Conservation (phyloP, 92 coral and sea anemone genomes). For the Ricordea florida region DNA sequence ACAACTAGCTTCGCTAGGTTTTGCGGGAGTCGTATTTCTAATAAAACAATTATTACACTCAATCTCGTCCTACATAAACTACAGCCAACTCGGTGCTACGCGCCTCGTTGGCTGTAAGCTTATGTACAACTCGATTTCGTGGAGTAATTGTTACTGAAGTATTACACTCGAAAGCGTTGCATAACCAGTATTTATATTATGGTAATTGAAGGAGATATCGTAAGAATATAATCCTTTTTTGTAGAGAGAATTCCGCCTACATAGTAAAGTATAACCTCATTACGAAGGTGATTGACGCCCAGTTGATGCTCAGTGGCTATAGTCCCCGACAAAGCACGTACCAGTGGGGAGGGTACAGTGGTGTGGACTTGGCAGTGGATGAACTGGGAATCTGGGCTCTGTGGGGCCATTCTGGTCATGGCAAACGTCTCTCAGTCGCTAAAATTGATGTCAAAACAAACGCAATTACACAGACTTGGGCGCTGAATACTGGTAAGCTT, state of each 20-base stretch:
- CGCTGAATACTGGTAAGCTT: background rate
- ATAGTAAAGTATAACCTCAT: background rate
- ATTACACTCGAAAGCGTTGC: too few relatives aligned
- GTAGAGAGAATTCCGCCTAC: background rate
- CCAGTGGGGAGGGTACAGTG: conserved; percentile 26
- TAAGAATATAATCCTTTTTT: too few relatives aligned
- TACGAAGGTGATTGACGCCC: background rate
- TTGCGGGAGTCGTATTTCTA: too few relatives aligned
- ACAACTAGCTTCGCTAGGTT: too few relatives aligned
- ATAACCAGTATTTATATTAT: too few relatives aligned
- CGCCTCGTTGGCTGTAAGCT: too few relatives aligned
- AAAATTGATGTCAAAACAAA: conserved; percentile 13
- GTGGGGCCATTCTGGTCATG: background rate
- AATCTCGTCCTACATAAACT: too few relatives aligned
- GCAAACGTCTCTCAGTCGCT: background rate
- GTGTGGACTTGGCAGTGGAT: conserved; percentile 34
- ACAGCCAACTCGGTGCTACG: too few relatives aligned
- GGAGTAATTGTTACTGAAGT: too few relatives aligned
- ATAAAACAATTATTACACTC: too few relatives aligned
- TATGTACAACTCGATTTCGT: too few relatives aligned
- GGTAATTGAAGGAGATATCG: too few relatives aligned
- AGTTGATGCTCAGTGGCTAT: background rate
- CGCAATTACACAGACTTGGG: background rate
- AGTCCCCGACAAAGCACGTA: background rate
- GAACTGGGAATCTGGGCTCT: conserved; percentile 40